A percentile compares a stretch with the other conserved stretches of the same genome.
Evolutionary conservation across 1,140 invertebrate genomes (phyloP).

Genomic region (Caerostris darwini): DNA sequence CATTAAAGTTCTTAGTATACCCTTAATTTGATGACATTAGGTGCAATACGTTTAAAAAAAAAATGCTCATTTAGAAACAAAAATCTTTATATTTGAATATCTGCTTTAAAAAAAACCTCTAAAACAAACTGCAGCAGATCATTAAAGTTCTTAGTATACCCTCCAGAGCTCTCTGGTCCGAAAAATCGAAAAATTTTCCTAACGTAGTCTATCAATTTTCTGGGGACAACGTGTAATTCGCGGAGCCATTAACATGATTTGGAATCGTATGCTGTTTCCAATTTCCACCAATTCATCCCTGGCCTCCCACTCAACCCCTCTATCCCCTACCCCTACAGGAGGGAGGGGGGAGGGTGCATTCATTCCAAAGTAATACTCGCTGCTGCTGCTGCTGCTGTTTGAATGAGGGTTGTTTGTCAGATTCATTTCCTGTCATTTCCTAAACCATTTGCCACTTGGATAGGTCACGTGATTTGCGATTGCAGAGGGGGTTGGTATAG

Average conservation of each 20-base stretch:
- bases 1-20: background rate
- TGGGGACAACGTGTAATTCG: constrained; percentile 49
- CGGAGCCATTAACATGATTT: constrained; percentile 53
- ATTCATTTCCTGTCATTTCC: constrained; percentile 72
- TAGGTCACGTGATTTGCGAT: constrained; percentile 65
- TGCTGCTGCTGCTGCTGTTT: background rate
- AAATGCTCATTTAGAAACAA: no score
- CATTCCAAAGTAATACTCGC: constrained; percentile 30
- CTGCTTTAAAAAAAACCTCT: background rate
- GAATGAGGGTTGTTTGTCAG: constrained; percentile 23
- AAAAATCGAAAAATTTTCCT: constrained; percentile 36
- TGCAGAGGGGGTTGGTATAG: background rate
- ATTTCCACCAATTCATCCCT: constrained; percentile 64
- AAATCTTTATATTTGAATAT: no score
- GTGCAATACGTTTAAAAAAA: no score
- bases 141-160: background rate
- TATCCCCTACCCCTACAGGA: background rate
- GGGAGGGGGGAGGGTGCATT: background rate
- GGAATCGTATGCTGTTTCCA: constrained; percentile 56
- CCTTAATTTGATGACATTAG: no score
- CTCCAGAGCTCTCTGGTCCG: background rate
- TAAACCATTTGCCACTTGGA: constrained; percentile 61
- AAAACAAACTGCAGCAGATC: background rate
- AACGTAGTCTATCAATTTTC: constrained; percentile 56
- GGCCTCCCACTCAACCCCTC: background rate